Evolutionary conservation across 1,140 invertebrate genomes (phyloP).

Genomic region (Rhyzopertha dominica): DNA sequence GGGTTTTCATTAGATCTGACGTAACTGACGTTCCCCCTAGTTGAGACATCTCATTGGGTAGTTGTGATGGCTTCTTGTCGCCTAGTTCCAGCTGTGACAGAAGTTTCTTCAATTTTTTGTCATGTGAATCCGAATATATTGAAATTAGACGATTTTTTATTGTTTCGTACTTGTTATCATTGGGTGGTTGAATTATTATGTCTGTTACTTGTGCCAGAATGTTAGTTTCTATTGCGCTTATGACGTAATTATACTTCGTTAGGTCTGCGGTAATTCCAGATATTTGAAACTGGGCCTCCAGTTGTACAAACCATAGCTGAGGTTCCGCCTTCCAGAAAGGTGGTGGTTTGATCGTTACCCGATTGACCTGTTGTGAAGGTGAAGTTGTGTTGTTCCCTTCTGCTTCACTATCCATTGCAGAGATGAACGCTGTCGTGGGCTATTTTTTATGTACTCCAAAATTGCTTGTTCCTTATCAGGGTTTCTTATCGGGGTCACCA

Average conservation of each 20-base stretch:
- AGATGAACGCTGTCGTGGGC: no score
- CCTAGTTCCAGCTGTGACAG: constrained; percentile 30
- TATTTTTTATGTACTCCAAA: no score
- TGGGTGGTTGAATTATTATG: constrained; percentile 10
- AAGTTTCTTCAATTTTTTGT: constrained; percentile 28
- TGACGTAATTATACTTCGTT: constrained; percentile 13
- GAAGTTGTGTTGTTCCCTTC: no score
- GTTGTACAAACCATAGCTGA: constrained; percentile 15
- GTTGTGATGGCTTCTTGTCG: constrained; percentile 26
- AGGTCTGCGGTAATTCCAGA: constrained; percentile 1
- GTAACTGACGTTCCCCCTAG: constrained; percentile 7
- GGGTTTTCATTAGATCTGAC: constrained; percentile 11
- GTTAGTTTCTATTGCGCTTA: constrained; percentile 14
- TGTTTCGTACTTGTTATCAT: constrained; percentile 8
- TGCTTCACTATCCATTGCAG: no score
- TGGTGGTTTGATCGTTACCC: constrained; percentile 10
- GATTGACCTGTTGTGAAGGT: no score
- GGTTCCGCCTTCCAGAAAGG: constrained; percentile 13
- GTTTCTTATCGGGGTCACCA: no score
- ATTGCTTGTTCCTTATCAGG: no score
- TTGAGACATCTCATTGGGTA: constrained; percentile 22
- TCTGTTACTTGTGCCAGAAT: constrained; percentile 14
- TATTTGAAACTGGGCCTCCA: constrained; percentile 15
- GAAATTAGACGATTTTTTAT: constrained; percentile 19
- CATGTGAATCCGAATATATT: constrained; percentile 28